Evolutionary conservation across 2,888 invertebrate species (phyloP), one percentile per base, ranked within the genome.

Genomic region (Halocaridina rubra): DNA sequence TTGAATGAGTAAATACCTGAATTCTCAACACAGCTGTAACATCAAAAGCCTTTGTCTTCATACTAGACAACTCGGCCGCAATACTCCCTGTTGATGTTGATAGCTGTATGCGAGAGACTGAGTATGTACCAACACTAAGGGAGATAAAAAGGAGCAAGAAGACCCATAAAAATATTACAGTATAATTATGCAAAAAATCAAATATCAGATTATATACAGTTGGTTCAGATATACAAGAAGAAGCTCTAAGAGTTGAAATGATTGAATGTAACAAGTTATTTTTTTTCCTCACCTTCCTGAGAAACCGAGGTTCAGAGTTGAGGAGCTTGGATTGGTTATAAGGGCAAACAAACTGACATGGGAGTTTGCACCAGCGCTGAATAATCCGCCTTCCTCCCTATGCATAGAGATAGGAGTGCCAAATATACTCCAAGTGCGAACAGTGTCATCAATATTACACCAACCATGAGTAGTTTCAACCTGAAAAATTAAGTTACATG

Each of bases 251-350:
- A n/a, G n/a, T n/a, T n/a, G n/a, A n/a, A n/a, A n/a, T n/a, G n/a
- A n/a, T n/a, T n/a, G n/a, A n/a, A n/a, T n/a, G n/a, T n/a, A n/a
- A n/a, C n/a, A n/a, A n/a, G n/a, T n/a, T n/a, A n/a, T n/a, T n/a
- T n/a, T n/a, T n/a, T n/a, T n/a, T n/a, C n/a, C n/a, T n/a, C n/a
- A 81, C 84, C 84, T 84, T 4, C 67, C 74, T n/a, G 29, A 19
- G 16, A 84, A 19, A 3, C 29, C 79, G 13, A 80, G 27, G 16
- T 75, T 19, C 46, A 84, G 24, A 3, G 79, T 84, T 10, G 84
- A 74, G 10, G 79, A 29, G 10, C 22, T 64, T n/a, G 79, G 84
- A 30, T 84, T 84, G 53, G 79, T 84, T 13, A 84, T 72, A 8
- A 84, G 27, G n/a, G 57, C 67, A 24, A 84, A 69, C 2, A 84